These are phyloP conservation scores for Spheniscus humboldti DNA, from an alignment of 2,797 vertebrate species.

Conservation along the genomic window DNA sequence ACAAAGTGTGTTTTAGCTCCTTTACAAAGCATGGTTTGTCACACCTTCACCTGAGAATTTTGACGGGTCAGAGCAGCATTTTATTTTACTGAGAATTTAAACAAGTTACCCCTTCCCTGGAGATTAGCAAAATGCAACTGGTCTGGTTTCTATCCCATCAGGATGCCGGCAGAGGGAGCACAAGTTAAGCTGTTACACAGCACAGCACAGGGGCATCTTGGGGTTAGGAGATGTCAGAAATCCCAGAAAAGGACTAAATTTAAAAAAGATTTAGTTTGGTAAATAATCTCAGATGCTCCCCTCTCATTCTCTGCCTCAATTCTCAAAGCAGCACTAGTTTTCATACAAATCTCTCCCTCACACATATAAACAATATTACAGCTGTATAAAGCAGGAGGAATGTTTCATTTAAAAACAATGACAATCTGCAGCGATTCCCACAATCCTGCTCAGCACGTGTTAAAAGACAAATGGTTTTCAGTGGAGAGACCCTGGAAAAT, in stretches of 20 bases:
- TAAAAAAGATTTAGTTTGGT: not conserved
- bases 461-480: not conserved
- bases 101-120: not conserved
- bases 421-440: not conserved
- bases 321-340: not conserved
- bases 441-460: not conserved
- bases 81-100: not conserved
- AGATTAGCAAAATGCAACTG: not conserved
- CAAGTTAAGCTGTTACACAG: not conserved
- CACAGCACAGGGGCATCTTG: not conserved
- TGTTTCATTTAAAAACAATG: not conserved
- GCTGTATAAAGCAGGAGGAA: not conserved
- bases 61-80: not conserved
- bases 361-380: not conserved
- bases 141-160: fast-evolving
- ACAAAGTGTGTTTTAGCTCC: not conserved
- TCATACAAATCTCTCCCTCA: not conserved
- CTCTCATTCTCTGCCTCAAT: not conserved
- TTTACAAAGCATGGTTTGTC: not conserved
- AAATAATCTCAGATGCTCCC: not conserved
- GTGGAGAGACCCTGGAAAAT: not conserved
- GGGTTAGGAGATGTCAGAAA: not conserved
- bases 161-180: not conserved
- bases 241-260: not conserved
- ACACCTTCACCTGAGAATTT: not conserved